phyloP scores from a whole-genome alignment of 35 echinoderm and acorn worm species.

The Ptychodera flava region DNA sequence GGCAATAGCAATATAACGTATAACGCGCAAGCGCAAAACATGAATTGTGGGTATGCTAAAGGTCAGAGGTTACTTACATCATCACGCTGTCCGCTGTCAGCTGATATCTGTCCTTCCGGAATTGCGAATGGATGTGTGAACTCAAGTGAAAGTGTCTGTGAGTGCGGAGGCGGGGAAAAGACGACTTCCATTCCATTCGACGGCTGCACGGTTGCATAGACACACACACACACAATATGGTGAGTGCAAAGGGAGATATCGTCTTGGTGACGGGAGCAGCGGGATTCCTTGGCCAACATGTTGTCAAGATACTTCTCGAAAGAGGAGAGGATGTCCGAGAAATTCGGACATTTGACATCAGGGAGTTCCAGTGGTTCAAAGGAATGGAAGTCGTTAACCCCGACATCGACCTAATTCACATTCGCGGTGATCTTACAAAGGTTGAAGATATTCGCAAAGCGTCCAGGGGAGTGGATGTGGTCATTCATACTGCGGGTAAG shows the following conservation, averaged over 20 bases:
- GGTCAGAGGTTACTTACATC: no score
- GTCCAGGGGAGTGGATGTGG: conserved; percentile 12
- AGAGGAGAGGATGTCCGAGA: conserved; percentile 38
- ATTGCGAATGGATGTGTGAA: no score
- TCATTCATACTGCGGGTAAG: conserved; percentile 27
- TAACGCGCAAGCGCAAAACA: not conserved
- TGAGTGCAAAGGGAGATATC: not conserved
- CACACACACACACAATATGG: no score
- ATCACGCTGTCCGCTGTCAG: no score
- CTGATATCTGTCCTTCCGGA: no score
- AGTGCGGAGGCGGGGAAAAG: no score
- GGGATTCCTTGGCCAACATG: conserved; percentile 69
- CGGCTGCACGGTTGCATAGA: no score
- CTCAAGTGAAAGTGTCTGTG: no score
- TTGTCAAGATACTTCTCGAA: conserved; percentile 44
- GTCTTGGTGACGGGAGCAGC: conserved; percentile 60
- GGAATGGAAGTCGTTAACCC: conserved; percentile 31
- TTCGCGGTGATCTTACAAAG: conserved; percentile 3
- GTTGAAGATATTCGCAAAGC: conserved; percentile 19
- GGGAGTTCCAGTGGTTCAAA: conserved; percentile 33
- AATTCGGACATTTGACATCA: conserved; percentile 51
- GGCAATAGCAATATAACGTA: no score
- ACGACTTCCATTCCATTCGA: no score
- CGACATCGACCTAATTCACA: not conserved
- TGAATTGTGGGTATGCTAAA: not conserved